Evolutionary conservation across 2,797 vertebrate species (phyloP), one percentile per base, ranked within the genome.

Genomic region (Gallinago stenura): DNA sequence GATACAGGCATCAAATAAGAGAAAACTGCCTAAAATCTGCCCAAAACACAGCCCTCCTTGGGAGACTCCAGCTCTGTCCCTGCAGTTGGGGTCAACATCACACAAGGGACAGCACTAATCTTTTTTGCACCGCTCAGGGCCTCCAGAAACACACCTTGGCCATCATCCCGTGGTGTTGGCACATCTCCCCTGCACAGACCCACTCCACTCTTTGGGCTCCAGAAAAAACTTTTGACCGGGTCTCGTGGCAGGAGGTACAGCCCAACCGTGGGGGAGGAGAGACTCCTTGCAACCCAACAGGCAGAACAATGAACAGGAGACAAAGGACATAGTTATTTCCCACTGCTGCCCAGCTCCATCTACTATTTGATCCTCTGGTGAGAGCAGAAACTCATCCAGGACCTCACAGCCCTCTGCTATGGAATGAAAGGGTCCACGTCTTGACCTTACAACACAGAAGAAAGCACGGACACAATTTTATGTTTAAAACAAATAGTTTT

Each of bases 381-480:
- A 50, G 35, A 77, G 60, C 31, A 76, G 70, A 90, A 70, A 22
- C 30, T 57, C 30, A 56, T 4, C 15, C 62, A 91, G 61, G 43
- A 65, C 26, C 60, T 75, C 58, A 13, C 21, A 58, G 19, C 14
- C 17, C 12, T 79, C 68, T 73, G 56, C 56, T 62, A 6, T 3
- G 53, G 68, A 56, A 37, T 4, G 26, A 33, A 75, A 6, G 2
- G n/a, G 41, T 16, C 57, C 30, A 24, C 0, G 1, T 1, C 0
- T 51, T 56, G 61, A 41, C 50, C 65, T 65, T 19, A n/a, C 7
- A 12, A n/a, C 9, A 3, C 0, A 0, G 85, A 64, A 37, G 31
- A 68, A 89, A 65, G 71, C 60, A 46, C 0, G 0, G 70, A 7
- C 54, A 33, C 26, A 15, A 26, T 0, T 12, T 0, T 60, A 30